These are phyloP conservation scores for Branchellion lobata DNA, from an alignment of 2,888 invertebrate species.

Conservation along the genomic window DNA sequence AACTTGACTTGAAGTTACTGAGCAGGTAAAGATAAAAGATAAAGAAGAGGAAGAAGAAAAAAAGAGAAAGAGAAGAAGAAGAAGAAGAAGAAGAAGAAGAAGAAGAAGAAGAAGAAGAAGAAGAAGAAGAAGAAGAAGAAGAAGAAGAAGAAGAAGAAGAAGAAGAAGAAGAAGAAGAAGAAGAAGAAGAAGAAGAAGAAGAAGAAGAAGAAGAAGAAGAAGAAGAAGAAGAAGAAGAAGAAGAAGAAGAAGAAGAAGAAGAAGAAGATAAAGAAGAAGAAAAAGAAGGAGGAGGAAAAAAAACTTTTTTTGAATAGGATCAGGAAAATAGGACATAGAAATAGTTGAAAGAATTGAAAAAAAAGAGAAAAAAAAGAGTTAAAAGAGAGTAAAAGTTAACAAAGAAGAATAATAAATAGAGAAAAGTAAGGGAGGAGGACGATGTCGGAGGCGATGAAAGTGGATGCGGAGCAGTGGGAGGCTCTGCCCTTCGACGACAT, in stretches of 20 bases:
- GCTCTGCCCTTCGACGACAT: constrained; percentile 45
- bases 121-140: neutral
- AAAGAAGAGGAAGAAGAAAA: too few species aligned
- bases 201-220: constrained; percentile 8
- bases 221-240: neutral
- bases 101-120: neutral
- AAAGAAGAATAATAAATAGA: too few species aligned
- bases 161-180: neutral
- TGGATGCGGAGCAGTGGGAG: constrained; percentile 39
- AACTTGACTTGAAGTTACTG: too few species aligned
- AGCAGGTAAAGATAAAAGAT: too few species aligned
- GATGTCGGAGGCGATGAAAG: constrained; percentile 7
- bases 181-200: constrained; percentile 13
- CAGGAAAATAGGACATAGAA: neutral
- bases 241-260: neutral
- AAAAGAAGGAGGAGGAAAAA: neutral
- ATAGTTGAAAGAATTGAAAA: constrained; percentile 6
- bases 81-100: neutral
- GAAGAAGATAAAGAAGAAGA: too few species aligned
- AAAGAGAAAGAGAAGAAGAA: neutral
- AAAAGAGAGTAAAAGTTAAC: too few species aligned
- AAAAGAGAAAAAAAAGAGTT: too few species aligned
- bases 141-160: neutral
- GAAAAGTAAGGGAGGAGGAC: neutral
- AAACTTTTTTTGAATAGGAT: neutral